Evolutionary conservation across 2,113 vertebrate genomes (phyloP).

Genomic region (Pelmatolapia mariae): DNA sequence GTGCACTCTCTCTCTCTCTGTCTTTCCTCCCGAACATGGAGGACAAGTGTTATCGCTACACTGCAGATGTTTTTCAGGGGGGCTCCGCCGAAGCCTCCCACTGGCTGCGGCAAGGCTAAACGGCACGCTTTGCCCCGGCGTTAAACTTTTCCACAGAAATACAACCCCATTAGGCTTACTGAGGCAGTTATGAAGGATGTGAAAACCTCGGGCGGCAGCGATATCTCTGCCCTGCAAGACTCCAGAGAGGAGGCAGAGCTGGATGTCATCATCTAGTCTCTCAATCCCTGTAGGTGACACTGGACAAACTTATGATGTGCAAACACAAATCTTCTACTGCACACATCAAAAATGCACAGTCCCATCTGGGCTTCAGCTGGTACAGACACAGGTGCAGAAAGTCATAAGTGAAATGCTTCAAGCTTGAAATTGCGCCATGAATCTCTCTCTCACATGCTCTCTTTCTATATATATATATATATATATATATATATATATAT

Average conservation of each 20-base stretch:
- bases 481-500: fast-evolving
- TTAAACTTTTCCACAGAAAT: slow-evolving; percentile 37
- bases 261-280: slow-evolving; percentile 6
- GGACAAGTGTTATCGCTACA: slow-evolving; percentile 61
- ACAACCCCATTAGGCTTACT: slow-evolving; percentile 41
- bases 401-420: not conserved
- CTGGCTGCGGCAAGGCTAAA: slow-evolving; percentile 32
- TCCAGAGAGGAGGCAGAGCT: slow-evolving; percentile 3
- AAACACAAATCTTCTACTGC: not conserved
- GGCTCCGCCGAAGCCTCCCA: slow-evolving; percentile 33
- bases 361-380: not conserved
- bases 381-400: not conserved
- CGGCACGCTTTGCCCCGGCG: not conserved
- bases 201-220: not conserved
- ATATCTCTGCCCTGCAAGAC: slow-evolving; percentile 34
- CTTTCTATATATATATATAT: fast-evolving
- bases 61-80: slow-evolving; percentile 51
- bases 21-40: slow-evolving; percentile 23
- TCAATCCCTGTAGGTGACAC: slow-evolving; percentile 3
- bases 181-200: not conserved
- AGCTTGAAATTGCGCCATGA: not conserved
- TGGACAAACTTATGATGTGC: not conserved
- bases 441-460: not conserved
- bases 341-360: not conserved
- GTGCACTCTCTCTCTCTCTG: not conserved